Conservation (phyloP, 2,888 invertebrate genomes). For the Acanthoscelides obtectus region DNA sequence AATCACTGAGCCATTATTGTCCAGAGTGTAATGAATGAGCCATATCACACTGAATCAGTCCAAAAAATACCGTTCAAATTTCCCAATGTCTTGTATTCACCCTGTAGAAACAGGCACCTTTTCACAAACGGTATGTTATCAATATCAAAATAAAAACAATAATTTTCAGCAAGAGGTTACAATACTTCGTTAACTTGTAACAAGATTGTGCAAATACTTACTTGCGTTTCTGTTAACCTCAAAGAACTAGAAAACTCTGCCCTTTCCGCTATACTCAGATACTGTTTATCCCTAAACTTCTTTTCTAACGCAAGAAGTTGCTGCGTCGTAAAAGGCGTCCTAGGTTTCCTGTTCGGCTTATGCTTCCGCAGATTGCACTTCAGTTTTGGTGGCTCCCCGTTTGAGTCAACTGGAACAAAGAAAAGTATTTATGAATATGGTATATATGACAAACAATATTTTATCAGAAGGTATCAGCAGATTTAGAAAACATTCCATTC, state of each 20-base stretch:
- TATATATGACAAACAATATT: too few relatives aligned
- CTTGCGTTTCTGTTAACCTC: constrained; percentile 89
- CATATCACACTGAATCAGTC: too few relatives aligned
- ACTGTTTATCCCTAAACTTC: constrained; percentile 96
- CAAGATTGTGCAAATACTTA: constrained; percentile 40
- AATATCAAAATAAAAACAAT: too few relatives aligned
- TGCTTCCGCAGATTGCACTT: constrained; percentile 92
- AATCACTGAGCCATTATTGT: too few relatives aligned
- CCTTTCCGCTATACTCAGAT: constrained; percentile 94
- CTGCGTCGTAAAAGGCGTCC: constrained; percentile 98
- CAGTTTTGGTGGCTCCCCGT: constrained; percentile 77
- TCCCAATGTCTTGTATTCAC: too few relatives aligned
- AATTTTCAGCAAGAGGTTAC: too few relatives aligned
- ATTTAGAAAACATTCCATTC: too few relatives aligned
- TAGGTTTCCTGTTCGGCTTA: constrained; percentile 96
- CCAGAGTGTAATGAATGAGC: too few relatives aligned
- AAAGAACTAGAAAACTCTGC: constrained; percentile 96
- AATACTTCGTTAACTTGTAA: not conserved
- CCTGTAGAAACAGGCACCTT: too few relatives aligned
- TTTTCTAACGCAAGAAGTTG: constrained; percentile 91
- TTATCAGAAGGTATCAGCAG: too few relatives aligned
- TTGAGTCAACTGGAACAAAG: constrained; percentile 49
- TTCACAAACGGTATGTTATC: too few relatives aligned
- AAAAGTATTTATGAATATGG: not conserved
- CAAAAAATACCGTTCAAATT: too few relatives aligned